Evolutionary conservation across 2,797 vertebrate species (phyloP), one percentile per base, ranked within the genome.

Genomic region (Euphonia xanthogaster): DNA sequence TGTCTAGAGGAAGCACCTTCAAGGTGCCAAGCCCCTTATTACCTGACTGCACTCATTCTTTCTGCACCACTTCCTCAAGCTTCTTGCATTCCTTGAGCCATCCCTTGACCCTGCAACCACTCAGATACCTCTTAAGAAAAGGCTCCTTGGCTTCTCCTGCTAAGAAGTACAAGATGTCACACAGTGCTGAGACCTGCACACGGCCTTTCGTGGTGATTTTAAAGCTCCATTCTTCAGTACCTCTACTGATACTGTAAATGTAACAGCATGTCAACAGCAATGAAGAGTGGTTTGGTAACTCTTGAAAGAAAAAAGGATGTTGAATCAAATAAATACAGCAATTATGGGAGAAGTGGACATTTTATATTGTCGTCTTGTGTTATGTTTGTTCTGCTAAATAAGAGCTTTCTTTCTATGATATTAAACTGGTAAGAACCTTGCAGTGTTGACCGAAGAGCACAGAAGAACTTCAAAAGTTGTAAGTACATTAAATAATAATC

Each of bases 251-350:
- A 58, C 7, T 39, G 27, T 37, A 75, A 51, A 45, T 7, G 27
- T 1, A 2, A 22, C 9, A 78, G 20, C 0, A 0, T 47, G 20
- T 6, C 24, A 76, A 79, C 16, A 42, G n/a, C 1, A 3, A 71
- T 5, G 16, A 88, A 79, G 23, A 40, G 16, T 27, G 7, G 33
- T 57, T 57, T 78, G 51, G 55, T 54, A 42, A 78, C 3, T 19
- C 54, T 53, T 35, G 44, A 58, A 9, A 76, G 25, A 66, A 77
- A 77, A 65, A 51, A 55, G 5, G 7, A 25, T 37, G 22, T 37
- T 22, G 65, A 57, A 55, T 9, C 3, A 3, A 62, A 16, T 21
- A 54, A 53, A 12, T 35, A 57, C 10, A n/a, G 10, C 4, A 17
- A 44, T 47, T 70, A n/a, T 16, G 28, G 23, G 23, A 75, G 6